Conservation (phyloP, 92 coral and sea anemone species). For the Nematostella vectensis region DNA sequence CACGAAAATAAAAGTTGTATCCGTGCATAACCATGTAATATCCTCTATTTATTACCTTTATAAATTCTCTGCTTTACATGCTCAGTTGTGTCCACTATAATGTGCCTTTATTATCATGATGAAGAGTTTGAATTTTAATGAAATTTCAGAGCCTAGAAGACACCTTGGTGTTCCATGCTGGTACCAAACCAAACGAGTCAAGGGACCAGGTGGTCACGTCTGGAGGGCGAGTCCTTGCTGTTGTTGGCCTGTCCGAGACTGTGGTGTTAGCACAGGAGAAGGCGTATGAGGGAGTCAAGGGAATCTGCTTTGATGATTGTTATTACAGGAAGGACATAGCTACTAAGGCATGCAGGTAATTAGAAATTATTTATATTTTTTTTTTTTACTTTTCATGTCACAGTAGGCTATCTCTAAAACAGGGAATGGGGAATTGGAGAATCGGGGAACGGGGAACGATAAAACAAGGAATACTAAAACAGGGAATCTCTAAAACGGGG, state of each 20-base stretch:
- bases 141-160: slow-evolving; percentile 16
- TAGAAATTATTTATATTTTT: neutral
- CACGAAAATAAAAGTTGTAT: too few species aligned
- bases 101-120: too few species aligned
- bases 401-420: neutral
- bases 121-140: too few species aligned
- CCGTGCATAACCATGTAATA: too few species aligned
- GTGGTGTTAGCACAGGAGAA: slow-evolving; percentile 60
- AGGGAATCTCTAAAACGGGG: too few species aligned
- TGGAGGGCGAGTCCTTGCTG: slow-evolving; percentile 88
- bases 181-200: slow-evolving; percentile 40
- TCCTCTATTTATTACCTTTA: too few species aligned
- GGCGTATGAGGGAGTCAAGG: slow-evolving; percentile 57
- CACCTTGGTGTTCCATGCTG: slow-evolving; percentile 79
- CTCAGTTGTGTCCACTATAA: too few species aligned
- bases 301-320: slow-evolving; percentile 65
- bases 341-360: slow-evolving; percentile 57
- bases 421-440: neutral
- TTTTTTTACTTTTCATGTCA: neutral
- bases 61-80: too few species aligned
- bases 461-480: too few species aligned
- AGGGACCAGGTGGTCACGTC: slow-evolving; percentile 56
- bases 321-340: slow-evolving; percentile 89
- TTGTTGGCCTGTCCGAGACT: slow-evolving; percentile 59
- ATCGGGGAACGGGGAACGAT: too few species aligned